phyloP scores from a whole-genome alignment of 2,888 invertebrate species.

The Erpobdella octoculata region DNA sequence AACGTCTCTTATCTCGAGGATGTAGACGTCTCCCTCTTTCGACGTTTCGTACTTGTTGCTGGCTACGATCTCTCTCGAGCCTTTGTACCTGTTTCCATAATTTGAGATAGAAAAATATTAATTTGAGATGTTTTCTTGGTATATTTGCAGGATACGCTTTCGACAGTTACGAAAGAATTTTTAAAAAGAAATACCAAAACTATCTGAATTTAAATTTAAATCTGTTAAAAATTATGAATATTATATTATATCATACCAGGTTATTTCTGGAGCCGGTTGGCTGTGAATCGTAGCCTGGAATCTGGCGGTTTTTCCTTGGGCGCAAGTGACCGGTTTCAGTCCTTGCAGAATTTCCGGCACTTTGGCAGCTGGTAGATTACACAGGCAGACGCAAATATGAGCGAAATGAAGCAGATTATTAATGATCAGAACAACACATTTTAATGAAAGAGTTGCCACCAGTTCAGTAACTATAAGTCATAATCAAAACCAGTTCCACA shows the following conservation, averaged over 20 bases:
- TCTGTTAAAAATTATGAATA: background rate
- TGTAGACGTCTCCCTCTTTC: conserved; percentile 75
- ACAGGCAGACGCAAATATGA: no score
- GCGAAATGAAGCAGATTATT: no score
- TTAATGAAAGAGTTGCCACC: no score
- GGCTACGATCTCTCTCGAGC: conserved; percentile 85
- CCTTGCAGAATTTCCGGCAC: conserved; percentile 82
- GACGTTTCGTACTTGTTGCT: conserved; percentile 78
- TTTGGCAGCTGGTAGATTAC: conserved; percentile 67
- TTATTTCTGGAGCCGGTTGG: conserved; percentile 75
- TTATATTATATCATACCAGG: conserved; percentile 60
- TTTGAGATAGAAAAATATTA: no score
- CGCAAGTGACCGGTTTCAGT: conserved; percentile 75
- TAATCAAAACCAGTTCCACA: no score
- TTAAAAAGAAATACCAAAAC: background rate
- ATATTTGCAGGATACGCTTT: background rate
- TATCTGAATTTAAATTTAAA: background rate
- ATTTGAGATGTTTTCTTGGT: no score
- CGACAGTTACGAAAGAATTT: background rate
- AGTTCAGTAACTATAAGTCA: no score
- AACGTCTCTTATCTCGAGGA: conserved; percentile 63
- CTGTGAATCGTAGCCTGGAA: conserved; percentile 86
- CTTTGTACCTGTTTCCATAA: conserved; percentile 76
- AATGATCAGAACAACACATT: no score
- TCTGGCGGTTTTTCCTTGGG: conserved; percentile 87